Percentiles rank a stretch among this genome's conserved stretches.
phyloP scores from a whole-genome alignment of 2,113 vertebrate species.

The rabbit (Oryctolagus cuniculus) region DNA sequence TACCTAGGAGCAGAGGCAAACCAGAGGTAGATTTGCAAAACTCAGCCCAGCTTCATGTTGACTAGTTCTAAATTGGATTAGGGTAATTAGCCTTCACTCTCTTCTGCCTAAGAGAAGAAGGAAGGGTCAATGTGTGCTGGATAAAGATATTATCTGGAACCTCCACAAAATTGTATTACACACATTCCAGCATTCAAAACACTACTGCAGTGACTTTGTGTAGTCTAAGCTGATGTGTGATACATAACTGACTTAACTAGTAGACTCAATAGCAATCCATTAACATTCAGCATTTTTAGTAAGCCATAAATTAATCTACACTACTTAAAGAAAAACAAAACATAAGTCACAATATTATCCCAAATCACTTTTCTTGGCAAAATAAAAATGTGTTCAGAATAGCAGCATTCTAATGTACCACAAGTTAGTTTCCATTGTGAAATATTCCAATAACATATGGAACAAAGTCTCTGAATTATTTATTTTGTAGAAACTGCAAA shows the following conservation, averaged over 20 bases:
- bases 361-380: conserved; percentile 44
- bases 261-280: not conserved
- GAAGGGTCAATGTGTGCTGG: not conserved
- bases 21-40: not conserved
- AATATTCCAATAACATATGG: not conserved
- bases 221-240: not conserved
- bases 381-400: not conserved
- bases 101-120: not conserved
- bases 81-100: not conserved
- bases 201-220: not conserved
- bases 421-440: not conserved
- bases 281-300: not conserved
- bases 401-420: not conserved
- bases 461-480: conserved; percentile 28
- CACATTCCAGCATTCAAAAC: not conserved
- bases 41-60: not conserved
- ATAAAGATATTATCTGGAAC: not conserved
- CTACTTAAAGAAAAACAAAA: conserved; percentile 50
- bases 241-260: not conserved
- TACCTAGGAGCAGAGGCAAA: not conserved
- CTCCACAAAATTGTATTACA: not conserved
- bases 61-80: not conserved
- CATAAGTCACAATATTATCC: not conserved
- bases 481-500: conserved; percentile 62
- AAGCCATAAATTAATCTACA: not conserved